Evolutionary conservation across 2,113 vertebrate genomes (phyloP).

Genomic region (Daphoenositta chrysoptera): DNA sequence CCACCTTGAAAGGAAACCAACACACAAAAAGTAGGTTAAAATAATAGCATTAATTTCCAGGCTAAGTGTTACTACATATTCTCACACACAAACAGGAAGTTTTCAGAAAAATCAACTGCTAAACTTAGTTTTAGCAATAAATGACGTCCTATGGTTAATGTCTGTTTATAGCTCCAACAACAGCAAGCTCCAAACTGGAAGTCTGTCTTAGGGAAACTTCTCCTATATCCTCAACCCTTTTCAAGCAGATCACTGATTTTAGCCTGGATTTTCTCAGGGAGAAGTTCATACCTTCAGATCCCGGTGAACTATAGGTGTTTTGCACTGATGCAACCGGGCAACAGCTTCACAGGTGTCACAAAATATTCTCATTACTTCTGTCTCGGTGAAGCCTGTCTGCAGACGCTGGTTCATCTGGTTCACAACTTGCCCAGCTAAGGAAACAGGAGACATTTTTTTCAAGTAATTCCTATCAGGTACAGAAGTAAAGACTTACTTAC

Average conservation of each 20-base stretch:
- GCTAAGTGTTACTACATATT: rapidly evolving
- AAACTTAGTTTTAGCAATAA: neutral
- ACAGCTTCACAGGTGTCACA: slow-evolving; percentile 95
- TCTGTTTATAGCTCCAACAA: neutral
- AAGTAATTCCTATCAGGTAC: neutral
- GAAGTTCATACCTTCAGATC: slow-evolving; percentile 87
- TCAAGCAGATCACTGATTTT: neutral
- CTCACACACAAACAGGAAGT: neutral
- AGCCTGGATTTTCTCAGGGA: neutral
- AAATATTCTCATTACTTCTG: slow-evolving; percentile 90
- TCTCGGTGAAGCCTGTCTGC: slow-evolving; percentile 88
- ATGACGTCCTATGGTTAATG: rapidly evolving
- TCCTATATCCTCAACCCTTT: neutral
- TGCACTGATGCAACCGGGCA: slow-evolving; percentile 93
- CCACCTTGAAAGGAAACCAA: slow-evolving; percentile 80
- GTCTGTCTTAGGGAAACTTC: neutral
- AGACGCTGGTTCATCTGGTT: slow-evolving; percentile 97
- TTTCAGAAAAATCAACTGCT: rapidly evolving
- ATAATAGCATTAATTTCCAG: neutral
- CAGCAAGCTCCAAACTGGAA: neutral
- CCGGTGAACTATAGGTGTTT: slow-evolving; percentile 92
- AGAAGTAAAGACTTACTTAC: neutral
- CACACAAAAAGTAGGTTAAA: neutral
- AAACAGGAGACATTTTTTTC: neutral
- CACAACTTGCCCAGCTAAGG: slow-evolving; percentile 91